These are phyloP conservation scores for Chaitophorus viminalis DNA, from an alignment of 2,888 invertebrate species.

Conservation along the genomic window DNA sequence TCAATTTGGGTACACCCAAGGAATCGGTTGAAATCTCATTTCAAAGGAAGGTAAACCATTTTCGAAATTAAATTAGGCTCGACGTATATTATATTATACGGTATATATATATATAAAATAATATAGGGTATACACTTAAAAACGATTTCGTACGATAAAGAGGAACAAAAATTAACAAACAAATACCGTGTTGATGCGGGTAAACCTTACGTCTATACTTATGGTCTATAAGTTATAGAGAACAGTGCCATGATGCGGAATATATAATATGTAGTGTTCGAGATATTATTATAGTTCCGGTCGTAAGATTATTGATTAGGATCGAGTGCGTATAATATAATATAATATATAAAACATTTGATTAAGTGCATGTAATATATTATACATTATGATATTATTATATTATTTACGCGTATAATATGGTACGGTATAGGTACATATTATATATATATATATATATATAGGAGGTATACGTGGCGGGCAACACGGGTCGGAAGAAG, in stretches of 20 bases:
- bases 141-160: background rate
- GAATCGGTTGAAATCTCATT: background rate
- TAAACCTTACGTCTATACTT: background rate
- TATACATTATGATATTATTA: no score
- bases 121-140: background rate
- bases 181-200: background rate
- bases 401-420: no score
- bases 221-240: no score
- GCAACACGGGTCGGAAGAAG: conserved; percentile 50
- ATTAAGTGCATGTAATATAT: conserved; percentile 46
- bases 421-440: no score
- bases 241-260: background rate
- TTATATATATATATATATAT: background rate
- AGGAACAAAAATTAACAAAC: background rate
- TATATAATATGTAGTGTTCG: no score
- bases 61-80: background rate
- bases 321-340: background rate
- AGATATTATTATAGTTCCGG: conserved; percentile 50
- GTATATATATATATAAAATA: no score
- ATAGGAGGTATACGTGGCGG: background rate
- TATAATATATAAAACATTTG: no score
- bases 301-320: conserved; percentile 43
- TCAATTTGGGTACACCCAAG: background rate
- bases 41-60: background rate
- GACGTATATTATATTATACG: no score